Evolutionary conservation across 1,140 invertebrate species (phyloP).

Genomic region (Stegodyphus mimosarum): DNA sequence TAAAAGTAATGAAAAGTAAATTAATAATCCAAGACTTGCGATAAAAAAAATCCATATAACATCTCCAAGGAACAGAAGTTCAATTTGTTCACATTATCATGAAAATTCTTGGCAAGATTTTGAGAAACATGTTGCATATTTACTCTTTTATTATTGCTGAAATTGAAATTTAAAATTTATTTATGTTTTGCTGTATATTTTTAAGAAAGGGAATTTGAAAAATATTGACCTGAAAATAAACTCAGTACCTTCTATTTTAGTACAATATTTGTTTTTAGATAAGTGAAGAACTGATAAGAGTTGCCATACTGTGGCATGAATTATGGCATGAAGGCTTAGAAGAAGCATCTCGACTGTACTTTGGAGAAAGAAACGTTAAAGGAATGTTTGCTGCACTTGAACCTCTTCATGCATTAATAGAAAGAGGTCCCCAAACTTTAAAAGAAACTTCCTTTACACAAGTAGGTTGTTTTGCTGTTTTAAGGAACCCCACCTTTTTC

Average conservation of each 20-base stretch:
- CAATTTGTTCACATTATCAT: too few relatives aligned
- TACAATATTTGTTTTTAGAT: conserved; percentile 73
- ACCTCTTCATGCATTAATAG: conserved; percentile 93
- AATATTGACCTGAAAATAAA: not conserved
- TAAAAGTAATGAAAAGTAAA: too few relatives aligned
- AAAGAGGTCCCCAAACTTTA: conserved; percentile 91
- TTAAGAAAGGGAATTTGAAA: too few relatives aligned
- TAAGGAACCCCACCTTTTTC: too few relatives aligned
- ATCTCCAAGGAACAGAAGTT: too few relatives aligned
- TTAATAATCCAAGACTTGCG: too few relatives aligned
- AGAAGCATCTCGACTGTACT: conserved; percentile 95
- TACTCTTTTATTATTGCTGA: too few relatives aligned
- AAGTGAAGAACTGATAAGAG: conserved; percentile 96
- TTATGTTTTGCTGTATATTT: too few relatives aligned
- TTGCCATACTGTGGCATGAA: conserved; percentile 99
- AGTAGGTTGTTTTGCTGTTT: conserved; percentile 65
- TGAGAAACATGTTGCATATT: too few relatives aligned
- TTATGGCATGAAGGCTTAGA: conserved; percentile 99
- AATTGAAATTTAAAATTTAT: too few relatives aligned
- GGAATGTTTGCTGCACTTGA: conserved; percentile 97
- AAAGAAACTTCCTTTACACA: conserved; percentile 98
- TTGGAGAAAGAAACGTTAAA: conserved; percentile 92
- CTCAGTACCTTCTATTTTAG: not conserved
- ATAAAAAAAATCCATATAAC: too few relatives aligned
- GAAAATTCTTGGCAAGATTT: too few relatives aligned